Percentiles rank a stretch among this genome's conserved stretches.
These are phyloP conservation scores for Anhinga rufa DNA, from an alignment of 2,113 vertebrate species.

Conservation along the genomic window DNA sequence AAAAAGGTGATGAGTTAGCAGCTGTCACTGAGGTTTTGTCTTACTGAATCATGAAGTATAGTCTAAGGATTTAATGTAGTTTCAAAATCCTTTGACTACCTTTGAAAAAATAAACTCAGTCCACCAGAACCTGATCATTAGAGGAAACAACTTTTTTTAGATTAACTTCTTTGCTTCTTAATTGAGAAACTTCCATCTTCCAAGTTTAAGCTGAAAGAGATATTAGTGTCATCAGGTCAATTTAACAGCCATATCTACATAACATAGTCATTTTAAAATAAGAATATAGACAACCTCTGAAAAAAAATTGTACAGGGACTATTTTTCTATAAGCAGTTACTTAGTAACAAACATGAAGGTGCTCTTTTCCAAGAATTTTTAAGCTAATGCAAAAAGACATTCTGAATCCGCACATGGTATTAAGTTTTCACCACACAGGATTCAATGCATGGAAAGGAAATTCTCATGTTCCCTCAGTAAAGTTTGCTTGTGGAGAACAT, in stretches of 20 bases:
- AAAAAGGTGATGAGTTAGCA: background rate
- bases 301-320: background rate
- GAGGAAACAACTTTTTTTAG: background rate
- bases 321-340: background rate
- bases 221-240: background rate
- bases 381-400: background rate
- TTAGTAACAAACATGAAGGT: background rate
- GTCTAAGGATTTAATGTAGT: background rate
- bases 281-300: background rate
- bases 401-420: background rate
- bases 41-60: background rate
- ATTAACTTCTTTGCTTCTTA: background rate
- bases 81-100: background rate
- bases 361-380: background rate
- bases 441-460: background rate
- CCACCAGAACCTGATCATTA: background rate
- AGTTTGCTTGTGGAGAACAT: background rate
- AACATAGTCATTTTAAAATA: background rate
- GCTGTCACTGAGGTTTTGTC: background rate
- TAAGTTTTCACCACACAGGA: background rate
- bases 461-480: background rate
- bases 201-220: background rate
- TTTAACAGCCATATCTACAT: background rate
- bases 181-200: background rate
- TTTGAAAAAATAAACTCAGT: background rate